phyloP scores from a whole-genome alignment of 1,140 invertebrate genomes.

The Penaeus japonicus region DNA sequence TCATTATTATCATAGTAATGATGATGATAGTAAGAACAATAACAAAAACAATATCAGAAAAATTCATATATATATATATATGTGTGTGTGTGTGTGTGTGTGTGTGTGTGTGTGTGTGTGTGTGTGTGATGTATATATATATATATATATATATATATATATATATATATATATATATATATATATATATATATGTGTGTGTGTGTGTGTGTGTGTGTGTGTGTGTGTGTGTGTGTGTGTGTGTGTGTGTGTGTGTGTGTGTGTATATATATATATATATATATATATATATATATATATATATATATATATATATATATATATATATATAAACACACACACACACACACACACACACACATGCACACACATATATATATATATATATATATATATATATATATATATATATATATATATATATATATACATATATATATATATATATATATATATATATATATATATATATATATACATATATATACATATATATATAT shows the following conservation, averaged over 20 bases:
- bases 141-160: constrained; percentile 6
- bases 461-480: neutral
- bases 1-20: neutral
- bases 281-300: neutral
- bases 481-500: neutral
- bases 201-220: neutral
- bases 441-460: neutral
- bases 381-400: constrained; percentile 1
- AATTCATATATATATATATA: neutral
- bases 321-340: neutral
- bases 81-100: neutral
- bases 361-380: neutral
- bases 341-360: neutral
- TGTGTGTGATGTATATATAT: neutral
- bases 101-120: neutral
- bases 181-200: neutral
- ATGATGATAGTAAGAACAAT: neutral
- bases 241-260: neutral
- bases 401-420: neutral
- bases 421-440: neutral
- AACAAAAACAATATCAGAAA: neutral
- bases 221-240: neutral
- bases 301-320: neutral
- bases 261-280: neutral
- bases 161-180: constrained; percentile 11